phyloP scores from a whole-genome alignment of 2,888 invertebrate species.

The Pandemis cinnamomeana region DNA sequence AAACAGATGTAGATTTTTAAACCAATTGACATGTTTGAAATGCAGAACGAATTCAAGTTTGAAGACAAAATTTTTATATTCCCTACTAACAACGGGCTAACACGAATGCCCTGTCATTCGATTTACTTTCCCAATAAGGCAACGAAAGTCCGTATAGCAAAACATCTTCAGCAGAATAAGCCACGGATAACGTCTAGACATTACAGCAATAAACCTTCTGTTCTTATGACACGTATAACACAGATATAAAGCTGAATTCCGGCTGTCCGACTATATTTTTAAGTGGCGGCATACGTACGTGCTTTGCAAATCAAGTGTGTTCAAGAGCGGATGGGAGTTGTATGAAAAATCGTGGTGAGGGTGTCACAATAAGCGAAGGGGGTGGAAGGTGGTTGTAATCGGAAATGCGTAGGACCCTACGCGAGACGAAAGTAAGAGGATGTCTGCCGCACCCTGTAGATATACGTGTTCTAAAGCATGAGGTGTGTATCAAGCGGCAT shows the following conservation, averaged over 20 bases:
- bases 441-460: neutral
- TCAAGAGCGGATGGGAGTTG: conserved; percentile 79
- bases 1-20: conserved; percentile 56
- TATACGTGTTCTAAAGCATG: conserved; percentile 18
- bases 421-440: conserved; percentile 24
- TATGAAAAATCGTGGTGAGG: conserved; percentile 82
- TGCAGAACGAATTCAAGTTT: conserved; percentile 52
- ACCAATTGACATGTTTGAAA: conserved; percentile 62
- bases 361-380: conserved; percentile 76
- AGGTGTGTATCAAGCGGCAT: conserved; percentile 8
- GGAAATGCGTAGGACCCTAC: conserved; percentile 61
- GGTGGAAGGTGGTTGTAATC: conserved; percentile 76
- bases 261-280: conserved; percentile 45
- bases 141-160: conserved; percentile 72
- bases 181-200: conserved; percentile 62
- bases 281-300: conserved; percentile 63
- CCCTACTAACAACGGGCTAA: conserved; percentile 66
- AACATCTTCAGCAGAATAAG: conserved; percentile 64
- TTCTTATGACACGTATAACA: conserved; percentile 51
- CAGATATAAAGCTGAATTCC: conserved; percentile 60
- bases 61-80: conserved; percentile 43
- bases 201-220: conserved; percentile 53
- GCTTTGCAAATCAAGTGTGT: conserved; percentile 82
- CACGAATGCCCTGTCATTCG: conserved; percentile 67
- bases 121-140: conserved; percentile 72